Percentiles rank a stretch among this genome's conserved stretches.
Conservation (phyloP, 1,140 invertebrate species). For the Bemisia tabaci region DNA sequence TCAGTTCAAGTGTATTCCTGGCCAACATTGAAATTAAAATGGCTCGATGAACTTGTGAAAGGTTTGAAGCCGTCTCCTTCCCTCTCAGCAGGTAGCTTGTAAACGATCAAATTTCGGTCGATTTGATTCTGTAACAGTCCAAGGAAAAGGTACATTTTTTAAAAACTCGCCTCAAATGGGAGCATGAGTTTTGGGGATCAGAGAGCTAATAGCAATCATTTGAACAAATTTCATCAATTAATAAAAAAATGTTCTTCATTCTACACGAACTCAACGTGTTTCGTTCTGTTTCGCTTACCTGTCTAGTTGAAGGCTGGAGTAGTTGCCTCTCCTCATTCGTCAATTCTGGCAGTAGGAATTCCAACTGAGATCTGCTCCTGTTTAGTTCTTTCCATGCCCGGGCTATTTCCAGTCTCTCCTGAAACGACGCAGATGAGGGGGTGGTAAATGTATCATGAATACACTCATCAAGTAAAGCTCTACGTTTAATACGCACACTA, state of each 20-base stretch:
- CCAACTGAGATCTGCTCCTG: not conserved
- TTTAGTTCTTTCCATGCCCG: not conserved
- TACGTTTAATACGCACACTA: too few relatives aligned
- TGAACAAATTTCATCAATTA: not conserved
- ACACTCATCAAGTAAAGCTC: too few relatives aligned
- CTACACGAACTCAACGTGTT: not conserved
- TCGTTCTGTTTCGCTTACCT: not conserved
- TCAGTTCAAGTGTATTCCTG: too few relatives aligned
- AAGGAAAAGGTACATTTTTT: too few relatives aligned
- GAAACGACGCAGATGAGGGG: not conserved
- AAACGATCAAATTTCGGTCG: not conserved
- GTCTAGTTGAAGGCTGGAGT: not conserved
- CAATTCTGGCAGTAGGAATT: not conserved
- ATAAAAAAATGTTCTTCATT: not conserved
- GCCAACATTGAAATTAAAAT: too few relatives aligned
- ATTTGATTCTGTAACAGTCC: not conserved
- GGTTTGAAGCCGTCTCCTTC: not conserved
- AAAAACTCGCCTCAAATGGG: too few relatives aligned
- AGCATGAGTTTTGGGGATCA: too few relatives aligned
- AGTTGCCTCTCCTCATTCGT: not conserved
- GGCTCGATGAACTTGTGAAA: too few relatives aligned
- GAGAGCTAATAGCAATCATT: too few relatives aligned
- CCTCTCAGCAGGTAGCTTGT: not conserved
- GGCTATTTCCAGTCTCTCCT: slow-evolving; percentile 8
- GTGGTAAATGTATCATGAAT: too few relatives aligned